Base-by-base conservation (phyloP, 1,140 invertebrate genomes). In the Trissolcus basalis region DNA sequence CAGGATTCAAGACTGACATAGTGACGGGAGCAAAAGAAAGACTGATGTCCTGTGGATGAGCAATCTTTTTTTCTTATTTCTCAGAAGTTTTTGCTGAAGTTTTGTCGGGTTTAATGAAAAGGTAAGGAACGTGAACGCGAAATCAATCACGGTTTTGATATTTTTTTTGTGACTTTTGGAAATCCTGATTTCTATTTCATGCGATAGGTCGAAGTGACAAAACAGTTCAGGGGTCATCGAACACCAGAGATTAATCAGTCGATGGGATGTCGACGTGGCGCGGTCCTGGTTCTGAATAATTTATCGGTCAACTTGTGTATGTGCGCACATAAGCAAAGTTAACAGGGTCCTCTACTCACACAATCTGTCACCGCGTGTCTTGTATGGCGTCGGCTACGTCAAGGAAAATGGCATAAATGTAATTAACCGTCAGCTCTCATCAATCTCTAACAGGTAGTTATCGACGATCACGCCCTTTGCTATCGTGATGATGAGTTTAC, bases 231-330 rank as follows among this genome's bases (percentile, higher is more conserved):
- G 65, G 64, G 69, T 77, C 75, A 77, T 73, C 51, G 54, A 56
- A 81, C 72, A 79, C 70, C 73, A 19, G 71, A 79, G 64, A 80
- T 81, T 81, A 81, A 81, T 81, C 78, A 79, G 70, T 64, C 72
- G 43, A 48, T 51, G 70, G 67, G 61, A 63, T 79, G 80, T 81
- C 79, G 73, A 64, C 80, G 70, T 67, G 48, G 71, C 72, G 50
- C 72, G 50, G 77, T 75, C 74, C 70, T 71, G 73, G 71, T 82
- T 74, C 77, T 81, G 79, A 82, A 82, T 82, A 78, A 82, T 80
- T 80, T 80, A 80, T 82, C 69, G 72, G 75, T 72, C 64, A 63
- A 65, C 44, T 63, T 65, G 70, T 70, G 70, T 64, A 43, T n/a
- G 59, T 68, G 61, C n/a, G 61, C 49, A 51, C 6, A 49, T 16